Percentiles rank a stretch among this genome's conserved stretches.
These are phyloP conservation scores for Pemphredon lugubris DNA, from an alignment of 2,888 invertebrate genomes.

Conservation along the genomic window DNA sequence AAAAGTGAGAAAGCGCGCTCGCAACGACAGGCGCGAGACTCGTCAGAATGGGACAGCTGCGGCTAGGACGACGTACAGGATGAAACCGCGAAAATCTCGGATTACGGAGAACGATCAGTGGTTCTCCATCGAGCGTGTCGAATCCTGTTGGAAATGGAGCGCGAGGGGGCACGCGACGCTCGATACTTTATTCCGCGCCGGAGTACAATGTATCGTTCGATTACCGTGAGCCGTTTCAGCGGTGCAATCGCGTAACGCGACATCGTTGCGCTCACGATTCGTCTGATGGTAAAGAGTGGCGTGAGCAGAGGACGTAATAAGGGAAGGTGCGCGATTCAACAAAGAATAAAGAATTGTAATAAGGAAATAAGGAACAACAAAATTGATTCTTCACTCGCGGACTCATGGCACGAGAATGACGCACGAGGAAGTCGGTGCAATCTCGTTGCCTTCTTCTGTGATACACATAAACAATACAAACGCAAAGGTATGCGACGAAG, in stretches of 20 bases:
- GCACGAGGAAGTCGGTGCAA: too few relatives aligned
- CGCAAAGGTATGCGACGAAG: too few relatives aligned
- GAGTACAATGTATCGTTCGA: constrained; percentile 2
- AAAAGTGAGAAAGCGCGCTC: constrained; percentile 1
- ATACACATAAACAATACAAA: too few relatives aligned
- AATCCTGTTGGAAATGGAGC: background rate
- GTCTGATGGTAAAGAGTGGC: background rate
- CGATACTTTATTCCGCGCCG: background rate
- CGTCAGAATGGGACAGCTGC: constrained; percentile 51
- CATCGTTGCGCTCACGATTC: background rate
- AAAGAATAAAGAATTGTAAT: too few relatives aligned
- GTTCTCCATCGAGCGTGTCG: constrained; percentile 33
- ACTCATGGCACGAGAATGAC: too few relatives aligned
- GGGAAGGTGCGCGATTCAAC: too few relatives aligned
- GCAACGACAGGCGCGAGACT: constrained; percentile 26
- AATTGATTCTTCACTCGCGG: too few relatives aligned
- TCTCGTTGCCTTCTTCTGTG: too few relatives aligned
- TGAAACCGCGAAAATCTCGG: constrained; percentile 60
- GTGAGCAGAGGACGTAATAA: too few relatives aligned
- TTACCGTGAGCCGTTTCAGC: background rate
- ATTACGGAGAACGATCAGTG: constrained; percentile 51
- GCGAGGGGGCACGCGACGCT: background rate
- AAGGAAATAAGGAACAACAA: too few relatives aligned
- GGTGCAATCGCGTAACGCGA: background rate
- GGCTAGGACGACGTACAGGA: constrained; percentile 39